Evolutionary conservation across 2,113 vertebrate genomes (phyloP).

Genomic region (Furnarius figulus): DNA sequence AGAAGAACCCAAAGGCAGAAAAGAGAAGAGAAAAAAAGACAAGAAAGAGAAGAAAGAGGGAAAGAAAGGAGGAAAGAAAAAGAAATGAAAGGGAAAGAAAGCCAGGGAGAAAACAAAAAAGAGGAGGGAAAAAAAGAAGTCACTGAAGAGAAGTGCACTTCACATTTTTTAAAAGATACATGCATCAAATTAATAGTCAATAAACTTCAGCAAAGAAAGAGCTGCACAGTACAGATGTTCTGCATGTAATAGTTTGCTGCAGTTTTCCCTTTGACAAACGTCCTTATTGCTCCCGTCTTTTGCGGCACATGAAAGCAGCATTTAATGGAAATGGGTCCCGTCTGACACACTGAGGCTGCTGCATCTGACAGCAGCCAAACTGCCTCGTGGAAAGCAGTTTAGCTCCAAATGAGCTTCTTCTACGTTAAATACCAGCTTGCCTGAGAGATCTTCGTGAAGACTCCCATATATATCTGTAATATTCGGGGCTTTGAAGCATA

Average conservation of each 20-base stretch:
- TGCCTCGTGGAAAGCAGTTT: constrained; percentile 79
- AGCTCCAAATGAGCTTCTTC: constrained; percentile 79
- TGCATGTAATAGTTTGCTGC: constrained; percentile 75
- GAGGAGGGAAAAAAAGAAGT: neutral
- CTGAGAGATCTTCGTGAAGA: constrained; percentile 76
- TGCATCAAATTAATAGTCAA: constrained; percentile 83
- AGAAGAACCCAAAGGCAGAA: neutral
- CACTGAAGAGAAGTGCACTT: constrained; percentile 57
- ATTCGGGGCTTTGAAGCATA: constrained; percentile 79
- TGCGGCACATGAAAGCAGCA: constrained; percentile 76
- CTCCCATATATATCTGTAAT: constrained; percentile 75
- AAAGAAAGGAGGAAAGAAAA: no score
- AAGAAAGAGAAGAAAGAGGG: neutral
- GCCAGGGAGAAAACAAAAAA: neutral
- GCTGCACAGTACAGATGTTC: constrained; percentile 78
- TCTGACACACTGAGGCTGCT: constrained; percentile 67
- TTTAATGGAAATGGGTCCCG: constrained; percentile 78
- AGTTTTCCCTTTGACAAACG: constrained; percentile 82
- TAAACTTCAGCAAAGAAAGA: constrained; percentile 76
- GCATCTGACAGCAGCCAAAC: constrained; percentile 81
- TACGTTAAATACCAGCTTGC: constrained; percentile 84
- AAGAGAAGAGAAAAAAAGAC: neutral
- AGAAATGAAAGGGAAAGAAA: neutral
- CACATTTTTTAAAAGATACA: constrained; percentile 77
- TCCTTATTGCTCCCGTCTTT: constrained; percentile 75